Percentiles rank a stretch among this genome's conserved stretches.
These are phyloP conservation scores for Linhomoeus sp. DNA, from an alignment of 2,888 invertebrate species.

Conservation along the genomic window DNA sequence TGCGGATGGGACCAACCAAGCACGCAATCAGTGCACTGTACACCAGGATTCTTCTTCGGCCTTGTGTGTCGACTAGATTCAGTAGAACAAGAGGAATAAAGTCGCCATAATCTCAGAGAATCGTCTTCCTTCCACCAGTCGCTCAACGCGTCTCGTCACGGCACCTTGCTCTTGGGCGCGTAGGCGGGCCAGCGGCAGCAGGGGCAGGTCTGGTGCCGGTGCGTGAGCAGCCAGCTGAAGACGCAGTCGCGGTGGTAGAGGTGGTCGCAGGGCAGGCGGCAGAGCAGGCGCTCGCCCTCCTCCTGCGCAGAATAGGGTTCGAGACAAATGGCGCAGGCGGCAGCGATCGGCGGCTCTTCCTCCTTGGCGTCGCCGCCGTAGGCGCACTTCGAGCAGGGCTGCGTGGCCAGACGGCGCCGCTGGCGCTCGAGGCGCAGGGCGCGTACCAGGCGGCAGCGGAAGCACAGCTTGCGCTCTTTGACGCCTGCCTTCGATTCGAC, in stretches of 20 bases:
- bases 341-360: constrained; percentile 24
- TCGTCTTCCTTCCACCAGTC: too few species aligned
- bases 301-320: constrained; percentile 30
- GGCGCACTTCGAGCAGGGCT: constrained; percentile 11
- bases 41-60: too few species aligned
- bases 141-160: too few species aligned
- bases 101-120: too few species aligned
- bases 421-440: neutral
- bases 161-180: too few species aligned
- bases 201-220: constrained; percentile 37
- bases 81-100: too few species aligned
- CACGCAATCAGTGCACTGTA: too few species aligned
- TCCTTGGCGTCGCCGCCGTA: constrained; percentile 11
- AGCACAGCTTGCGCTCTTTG: neutral
- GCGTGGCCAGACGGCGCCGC: constrained; percentile 1
- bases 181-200: constrained; percentile 39
- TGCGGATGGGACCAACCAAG: too few species aligned
- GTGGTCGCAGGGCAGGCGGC: constrained; percentile 38
- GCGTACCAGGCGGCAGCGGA: neutral
- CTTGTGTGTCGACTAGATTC: too few species aligned
- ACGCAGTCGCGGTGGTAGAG: constrained; percentile 37
- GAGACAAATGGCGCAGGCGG: constrained; percentile 33
- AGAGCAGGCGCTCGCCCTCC: constrained; percentile 33
- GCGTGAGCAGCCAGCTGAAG: constrained; percentile 34
- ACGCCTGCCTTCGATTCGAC: neutral